Evolutionary conservation across 1,140 invertebrate species (phyloP).

Genomic region (Halesus radiatus): DNA sequence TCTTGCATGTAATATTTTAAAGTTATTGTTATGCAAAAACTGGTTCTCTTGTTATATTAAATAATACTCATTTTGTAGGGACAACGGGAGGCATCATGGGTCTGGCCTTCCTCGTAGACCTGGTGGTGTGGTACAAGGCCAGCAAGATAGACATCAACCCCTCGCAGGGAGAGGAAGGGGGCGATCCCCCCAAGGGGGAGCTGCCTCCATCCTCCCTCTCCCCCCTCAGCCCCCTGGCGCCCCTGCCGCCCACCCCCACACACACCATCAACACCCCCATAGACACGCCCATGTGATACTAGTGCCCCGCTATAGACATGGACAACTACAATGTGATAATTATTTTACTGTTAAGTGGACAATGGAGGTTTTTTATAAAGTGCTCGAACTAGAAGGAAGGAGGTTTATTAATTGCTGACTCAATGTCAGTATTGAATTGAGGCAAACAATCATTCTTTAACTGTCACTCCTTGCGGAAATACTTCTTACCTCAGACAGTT

Average conservation of each 20-base stretch:
- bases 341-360: conserved; percentile 9
- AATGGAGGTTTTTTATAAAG: not conserved
- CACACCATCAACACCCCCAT: conserved; percentile 53
- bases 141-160: conserved; percentile 79
- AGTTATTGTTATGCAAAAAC: no score
- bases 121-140: conserved; percentile 87
- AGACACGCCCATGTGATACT: conserved; percentile 23
- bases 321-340: conserved; percentile 4
- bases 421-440: not conserved
- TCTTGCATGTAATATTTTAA: no score
- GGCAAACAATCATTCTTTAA: no score
- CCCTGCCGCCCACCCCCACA: conserved; percentile 49
- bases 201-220: not conserved
- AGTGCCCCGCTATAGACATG: not conserved
- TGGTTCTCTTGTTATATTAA: not conserved
- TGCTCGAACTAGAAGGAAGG: no score
- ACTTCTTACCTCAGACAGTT: no score
- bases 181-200: not conserved
- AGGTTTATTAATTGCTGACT: not conserved
- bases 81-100: conserved; percentile 86
- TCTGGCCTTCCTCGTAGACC: conserved; percentile 85
- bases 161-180: conserved; percentile 55
- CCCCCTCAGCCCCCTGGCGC: not conserved
- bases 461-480: no score
- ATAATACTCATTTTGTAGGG: conserved; percentile 69